phyloP scores from a whole-genome alignment of 2,797 vertebrate genomes.

The Sciurus vulgaris region DNA sequence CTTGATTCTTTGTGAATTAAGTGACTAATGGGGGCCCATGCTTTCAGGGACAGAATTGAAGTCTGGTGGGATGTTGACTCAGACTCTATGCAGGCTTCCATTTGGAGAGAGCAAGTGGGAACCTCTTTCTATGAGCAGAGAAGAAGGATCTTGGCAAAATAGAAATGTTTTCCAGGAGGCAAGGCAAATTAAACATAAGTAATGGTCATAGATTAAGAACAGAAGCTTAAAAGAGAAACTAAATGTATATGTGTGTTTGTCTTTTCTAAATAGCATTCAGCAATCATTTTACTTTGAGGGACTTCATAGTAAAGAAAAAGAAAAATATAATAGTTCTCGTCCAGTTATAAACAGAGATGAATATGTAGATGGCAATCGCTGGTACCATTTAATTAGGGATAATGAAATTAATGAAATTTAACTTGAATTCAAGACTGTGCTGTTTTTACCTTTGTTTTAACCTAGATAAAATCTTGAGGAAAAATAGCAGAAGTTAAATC shows the following conservation, averaged over 20 bases:
- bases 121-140: not conserved
- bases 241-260: not conserved
- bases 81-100: rapidly evolving
- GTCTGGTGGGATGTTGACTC: not conserved
- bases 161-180: not conserved
- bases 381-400: constrained; percentile 62
- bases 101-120: not conserved
- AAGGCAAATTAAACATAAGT: constrained; percentile 16
- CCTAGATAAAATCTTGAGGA: constrained; percentile 45
- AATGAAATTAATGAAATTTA: constrained; percentile 72
- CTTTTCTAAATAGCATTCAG: not conserved
- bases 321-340: constrained; percentile 29
- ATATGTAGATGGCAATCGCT: constrained; percentile 42
- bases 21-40: not conserved
- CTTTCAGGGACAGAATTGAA: not conserved
- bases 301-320: constrained; percentile 23
- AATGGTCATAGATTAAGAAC: constrained; percentile 36
- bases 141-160: not conserved
- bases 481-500: constrained; percentile 67
- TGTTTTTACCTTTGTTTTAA: constrained; percentile 66
- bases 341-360: constrained; percentile 43
- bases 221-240: not conserved
- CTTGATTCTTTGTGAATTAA: not conserved
- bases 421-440: constrained; percentile 39
- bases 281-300: not conserved